phyloP scores from a whole-genome alignment of 1,140 invertebrate genomes.

The Coboldia fuscipes region DNA sequence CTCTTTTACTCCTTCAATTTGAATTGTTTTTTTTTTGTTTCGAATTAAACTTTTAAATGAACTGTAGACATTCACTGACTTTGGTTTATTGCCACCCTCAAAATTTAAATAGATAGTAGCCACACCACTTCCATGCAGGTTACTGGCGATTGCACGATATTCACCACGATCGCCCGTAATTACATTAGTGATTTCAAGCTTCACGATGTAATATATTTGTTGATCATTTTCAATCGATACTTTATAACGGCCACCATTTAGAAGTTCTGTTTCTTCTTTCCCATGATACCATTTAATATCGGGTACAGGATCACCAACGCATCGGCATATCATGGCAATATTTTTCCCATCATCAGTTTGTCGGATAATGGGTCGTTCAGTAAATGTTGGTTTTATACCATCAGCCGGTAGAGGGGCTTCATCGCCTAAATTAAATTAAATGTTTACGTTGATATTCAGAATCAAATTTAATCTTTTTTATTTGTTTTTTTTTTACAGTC shows the following conservation, averaged over 20 bases:
- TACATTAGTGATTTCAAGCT: constrained; percentile 64
- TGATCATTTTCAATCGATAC: constrained; percentile 64
- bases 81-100: constrained; percentile 67
- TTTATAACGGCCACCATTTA: constrained; percentile 55
- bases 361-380: constrained; percentile 83
- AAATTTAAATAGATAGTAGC: constrained; percentile 94
- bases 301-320: constrained; percentile 85
- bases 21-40: background rate
- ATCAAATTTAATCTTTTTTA: background rate
- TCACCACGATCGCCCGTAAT: constrained; percentile 73
- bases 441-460: background rate
- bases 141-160: constrained; percentile 82
- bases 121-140: constrained; percentile 74
- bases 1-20: background rate
- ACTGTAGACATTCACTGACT: constrained; percentile 35
- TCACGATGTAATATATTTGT: constrained; percentile 70
- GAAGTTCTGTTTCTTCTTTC: constrained; percentile 48
- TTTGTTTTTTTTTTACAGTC: no score
- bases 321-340: constrained; percentile 87
- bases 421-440: constrained; percentile 44
- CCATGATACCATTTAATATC: constrained; percentile 80
- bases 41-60: background rate
- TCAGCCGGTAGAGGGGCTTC: constrained; percentile 74
- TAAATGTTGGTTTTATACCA: constrained; percentile 86
- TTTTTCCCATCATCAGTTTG: constrained; percentile 83